phyloP scores from a whole-genome alignment of 2,888 invertebrate species.

The Mantis religiosa region DNA sequence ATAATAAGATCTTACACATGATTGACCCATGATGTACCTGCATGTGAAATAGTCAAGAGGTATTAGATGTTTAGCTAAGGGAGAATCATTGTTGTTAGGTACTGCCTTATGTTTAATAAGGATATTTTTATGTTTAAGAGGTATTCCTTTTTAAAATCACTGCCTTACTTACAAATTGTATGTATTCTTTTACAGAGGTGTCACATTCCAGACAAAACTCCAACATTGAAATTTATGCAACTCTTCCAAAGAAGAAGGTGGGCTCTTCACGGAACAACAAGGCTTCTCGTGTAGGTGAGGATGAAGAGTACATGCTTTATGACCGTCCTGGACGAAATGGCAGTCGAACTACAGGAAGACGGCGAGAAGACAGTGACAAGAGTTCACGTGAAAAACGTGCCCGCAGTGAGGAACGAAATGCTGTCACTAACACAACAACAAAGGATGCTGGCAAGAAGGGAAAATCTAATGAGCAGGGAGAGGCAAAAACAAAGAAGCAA shows the following conservation, averaged over 20 bases:
- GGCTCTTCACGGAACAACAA: constrained; percentile 32
- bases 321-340: constrained; percentile 64
- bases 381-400: constrained; percentile 73
- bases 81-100: too few species aligned
- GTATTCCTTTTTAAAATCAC: too few species aligned
- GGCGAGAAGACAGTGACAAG: constrained; percentile 63
- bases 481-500: constrained; percentile 67
- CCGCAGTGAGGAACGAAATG: constrained; percentile 80
- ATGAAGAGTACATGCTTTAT: constrained; percentile 61
- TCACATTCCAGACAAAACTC: neutral
- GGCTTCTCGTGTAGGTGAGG: constrained; percentile 62
- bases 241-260: constrained; percentile 78
- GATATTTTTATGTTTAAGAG: too few species aligned
- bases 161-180: neutral
- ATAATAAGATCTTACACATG: too few species aligned
- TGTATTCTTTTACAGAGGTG: neutral
- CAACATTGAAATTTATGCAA: constrained; percentile 87
- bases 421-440: constrained; percentile 47
- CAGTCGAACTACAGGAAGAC: constrained; percentile 37
- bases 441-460: constrained; percentile 38
- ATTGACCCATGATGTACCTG: too few species aligned
- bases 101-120: too few species aligned
- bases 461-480: constrained; percentile 29
- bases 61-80: too few species aligned
- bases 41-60: too few species aligned